Percentiles rank a stretch among this genome's conserved stretches.
phyloP scores from a whole-genome alignment of 1,140 invertebrate genomes.

The fruit fly (Drosophila melanogaster) region DNA sequence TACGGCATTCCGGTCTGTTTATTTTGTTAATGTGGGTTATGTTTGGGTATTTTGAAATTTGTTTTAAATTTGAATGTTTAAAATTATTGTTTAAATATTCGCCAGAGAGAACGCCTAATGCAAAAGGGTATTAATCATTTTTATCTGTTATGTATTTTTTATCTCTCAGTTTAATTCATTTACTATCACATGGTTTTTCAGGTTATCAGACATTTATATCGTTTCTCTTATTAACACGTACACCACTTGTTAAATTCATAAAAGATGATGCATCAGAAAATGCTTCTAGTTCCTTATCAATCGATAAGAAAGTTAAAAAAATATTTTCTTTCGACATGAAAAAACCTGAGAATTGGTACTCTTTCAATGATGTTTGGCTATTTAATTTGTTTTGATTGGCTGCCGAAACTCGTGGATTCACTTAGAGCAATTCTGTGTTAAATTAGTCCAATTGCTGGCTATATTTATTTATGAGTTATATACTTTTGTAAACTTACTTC shows the following conservation, averaged over 20 bases:
- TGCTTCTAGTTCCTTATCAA: conserved; percentile 37
- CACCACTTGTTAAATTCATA: conserved; percentile 28
- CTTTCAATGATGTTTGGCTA: conserved; percentile 4
- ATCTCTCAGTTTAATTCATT: background rate
- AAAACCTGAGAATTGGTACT: conserved; percentile 1
- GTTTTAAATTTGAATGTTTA: background rate
- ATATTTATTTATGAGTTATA: conserved; percentile 23
- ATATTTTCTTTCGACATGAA: conserved; percentile 29
- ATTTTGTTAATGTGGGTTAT: conserved; percentile 2
- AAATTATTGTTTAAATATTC: background rate
- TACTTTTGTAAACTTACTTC: conserved; percentile 64
- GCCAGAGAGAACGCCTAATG: background rate
- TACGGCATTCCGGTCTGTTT: background rate
- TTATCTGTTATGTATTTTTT: background rate
- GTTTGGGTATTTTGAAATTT: background rate
- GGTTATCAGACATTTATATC: conserved; percentile 32
- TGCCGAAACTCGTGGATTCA: conserved; percentile 39
- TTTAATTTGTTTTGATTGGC: conserved; percentile 41
- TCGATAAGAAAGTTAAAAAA: conserved; percentile 56
- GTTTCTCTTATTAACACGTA: conserved; percentile 50
- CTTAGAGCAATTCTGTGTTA: conserved; percentile 55
- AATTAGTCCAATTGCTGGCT: conserved; percentile 37
- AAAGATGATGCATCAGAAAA: conserved; percentile 48
- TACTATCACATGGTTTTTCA: conserved; percentile 1
- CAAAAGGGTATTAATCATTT: too few species aligned